phyloP scores from a whole-genome alignment of 2,888 invertebrate genomes.

The Rhyacophila evoluta region DNA sequence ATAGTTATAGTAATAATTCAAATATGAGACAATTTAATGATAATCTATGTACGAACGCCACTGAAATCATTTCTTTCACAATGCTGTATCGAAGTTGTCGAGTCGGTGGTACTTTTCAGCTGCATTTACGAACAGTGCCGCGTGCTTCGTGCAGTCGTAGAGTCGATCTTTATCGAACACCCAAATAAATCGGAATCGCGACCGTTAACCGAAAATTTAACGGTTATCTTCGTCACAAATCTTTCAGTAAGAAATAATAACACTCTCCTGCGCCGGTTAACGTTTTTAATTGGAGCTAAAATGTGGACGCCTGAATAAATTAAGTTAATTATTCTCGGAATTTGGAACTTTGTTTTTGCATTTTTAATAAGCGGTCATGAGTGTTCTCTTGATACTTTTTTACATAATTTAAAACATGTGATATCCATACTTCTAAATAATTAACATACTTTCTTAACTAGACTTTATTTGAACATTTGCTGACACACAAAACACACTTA shows the following conservation, averaged over 20 bases:
- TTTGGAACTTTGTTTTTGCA: background rate
- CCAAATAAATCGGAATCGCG: background rate
- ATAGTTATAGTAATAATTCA: too few relatives aligned
- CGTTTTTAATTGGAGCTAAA: background rate
- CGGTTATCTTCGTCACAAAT: background rate
- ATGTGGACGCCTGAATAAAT: background rate
- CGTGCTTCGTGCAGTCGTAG: conserved; percentile 3
- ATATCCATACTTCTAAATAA: too few relatives aligned
- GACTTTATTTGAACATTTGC: too few relatives aligned
- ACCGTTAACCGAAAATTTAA: background rate
- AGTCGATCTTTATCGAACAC: conserved; percentile 9
- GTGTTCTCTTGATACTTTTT: background rate
- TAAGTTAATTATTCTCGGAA: background rate
- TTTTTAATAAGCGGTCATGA: background rate
- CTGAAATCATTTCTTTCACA: background rate
- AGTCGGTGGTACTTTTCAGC: background rate
- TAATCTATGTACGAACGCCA: too few relatives aligned
- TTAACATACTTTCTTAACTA: too few relatives aligned
- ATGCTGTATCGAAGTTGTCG: background rate
- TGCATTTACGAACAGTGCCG: conserved; percentile 15
- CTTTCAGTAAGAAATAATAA: background rate
- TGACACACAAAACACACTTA: too few relatives aligned
- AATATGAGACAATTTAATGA: too few relatives aligned
- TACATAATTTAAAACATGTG: background rate
- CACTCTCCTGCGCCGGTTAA: background rate